phyloP scores from a whole-genome alignment of 2,888 invertebrate species.

The Clepsis dumicolana region DNA sequence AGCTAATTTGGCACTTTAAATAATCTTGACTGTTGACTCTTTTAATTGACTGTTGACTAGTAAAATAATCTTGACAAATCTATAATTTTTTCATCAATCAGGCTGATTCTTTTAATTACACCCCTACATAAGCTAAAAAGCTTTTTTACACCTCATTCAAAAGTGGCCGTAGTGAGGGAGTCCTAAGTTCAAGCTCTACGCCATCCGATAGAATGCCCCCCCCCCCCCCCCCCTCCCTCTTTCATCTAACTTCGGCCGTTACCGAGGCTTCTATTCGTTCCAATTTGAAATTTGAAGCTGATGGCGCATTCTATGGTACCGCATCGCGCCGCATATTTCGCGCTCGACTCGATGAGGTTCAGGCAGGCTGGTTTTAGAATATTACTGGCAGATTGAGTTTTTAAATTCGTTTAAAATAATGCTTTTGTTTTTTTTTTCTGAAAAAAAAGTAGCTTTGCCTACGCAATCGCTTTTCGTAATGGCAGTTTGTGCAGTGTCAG shows the following conservation, averaged over 20 bases:
- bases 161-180: slow-evolving; percentile 64
- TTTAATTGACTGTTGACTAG: not conserved
- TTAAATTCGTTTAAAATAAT: slow-evolving; percentile 1
- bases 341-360: slow-evolving; percentile 49
- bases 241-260: slow-evolving; percentile 85
- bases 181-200: slow-evolving; percentile 69
- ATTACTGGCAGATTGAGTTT: not conserved
- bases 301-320: slow-evolving; percentile 72
- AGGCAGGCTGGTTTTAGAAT: slow-evolving; percentile 36
- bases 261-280: slow-evolving; percentile 83
- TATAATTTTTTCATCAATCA: no score
- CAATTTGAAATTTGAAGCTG: slow-evolving; percentile 85
- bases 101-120: slow-evolving; percentile 3
- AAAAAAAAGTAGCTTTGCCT: not conserved
- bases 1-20: not conserved
- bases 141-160: slow-evolving; percentile 52
- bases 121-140: slow-evolving; percentile 20
- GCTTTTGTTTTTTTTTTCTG: not conserved
- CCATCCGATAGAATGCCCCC: slow-evolving; percentile 60
- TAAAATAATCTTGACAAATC: no score
- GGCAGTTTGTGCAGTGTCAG: not conserved
- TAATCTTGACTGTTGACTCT: not conserved
- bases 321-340: slow-evolving; percentile 57
- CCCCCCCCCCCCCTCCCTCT: slow-evolving; percentile 70
- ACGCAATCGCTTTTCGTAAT: not conserved